Evolutionary conservation across 2,888 invertebrate genomes (phyloP), one percentile per base, ranked within the genome.

Genomic region (Andrena camellia): DNA sequence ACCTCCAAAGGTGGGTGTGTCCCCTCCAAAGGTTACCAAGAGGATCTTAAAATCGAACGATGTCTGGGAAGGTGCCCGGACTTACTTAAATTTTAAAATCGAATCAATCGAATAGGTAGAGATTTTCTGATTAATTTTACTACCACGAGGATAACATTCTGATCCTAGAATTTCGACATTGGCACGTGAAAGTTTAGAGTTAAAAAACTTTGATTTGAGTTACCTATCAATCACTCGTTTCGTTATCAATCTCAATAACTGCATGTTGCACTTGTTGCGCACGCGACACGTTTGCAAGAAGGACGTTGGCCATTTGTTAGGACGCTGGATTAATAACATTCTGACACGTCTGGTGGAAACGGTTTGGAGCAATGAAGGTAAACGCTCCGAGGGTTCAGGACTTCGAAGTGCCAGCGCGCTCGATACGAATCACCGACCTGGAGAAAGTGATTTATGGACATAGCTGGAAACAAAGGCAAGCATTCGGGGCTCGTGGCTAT

Each of bases 371-470:
- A 8, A 48, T 42, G 31, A 48, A 48, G 33, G 17, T 20, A 60
- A 42, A 60, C 17, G 6, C 10, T 31, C 26, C 0, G 62, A 57
- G 20, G 20, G 26, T 67, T 62, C 48, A 54, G n/a, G 57, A 54
- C 26, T 66, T 69, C 35, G 26, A 33, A 17, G 33, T 20, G 10
- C 50, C 35, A 73, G 52, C 29, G 2, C 13, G 23, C 33, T 26
- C 59, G 63, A 60, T 68, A 71, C n/a, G 35, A 54, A 77, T 70
- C 60, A 8, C 8, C 4, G 10, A 2, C 17, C 20, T 0, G 50
- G 78, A 62, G 84, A 84, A 82, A 84, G 82, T 63, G 72, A 82
- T 84, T 72, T 72, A 42, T 35, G n/a, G 33, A 29, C 23, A 57
- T 29, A 8, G 7, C 17, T 33, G 8, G 8, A 20, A 48, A 54